phyloP scores from a whole-genome alignment of 2,113 vertebrate species.

The Conger conger region DNA sequence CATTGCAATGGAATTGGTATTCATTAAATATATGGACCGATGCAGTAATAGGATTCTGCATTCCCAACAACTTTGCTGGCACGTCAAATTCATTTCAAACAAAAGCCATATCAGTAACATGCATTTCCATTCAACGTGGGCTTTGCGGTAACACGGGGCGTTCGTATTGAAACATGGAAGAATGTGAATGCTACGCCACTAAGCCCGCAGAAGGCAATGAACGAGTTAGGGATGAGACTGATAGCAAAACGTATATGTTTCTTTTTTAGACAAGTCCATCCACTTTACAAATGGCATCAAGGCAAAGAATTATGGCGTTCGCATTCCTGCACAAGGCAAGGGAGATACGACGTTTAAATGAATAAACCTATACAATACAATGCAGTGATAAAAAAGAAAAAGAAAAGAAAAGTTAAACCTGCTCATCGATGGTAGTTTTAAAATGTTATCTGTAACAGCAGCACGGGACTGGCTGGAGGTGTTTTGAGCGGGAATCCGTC shows the following conservation, averaged over 20 bases:
- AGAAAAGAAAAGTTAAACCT: constrained; percentile 51
- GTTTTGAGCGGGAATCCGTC: constrained; percentile 25
- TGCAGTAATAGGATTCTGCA: neutral
- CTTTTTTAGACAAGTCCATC: constrained; percentile 24
- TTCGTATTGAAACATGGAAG: neutral
- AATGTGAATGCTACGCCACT: neutral
- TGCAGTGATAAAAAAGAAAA: constrained; percentile 34
- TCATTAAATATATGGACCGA: neutral
- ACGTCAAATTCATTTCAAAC: neutral
- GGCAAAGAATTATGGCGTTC: constrained; percentile 43
- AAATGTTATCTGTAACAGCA: constrained; percentile 32
- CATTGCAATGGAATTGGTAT: neutral
- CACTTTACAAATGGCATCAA: constrained; percentile 37
- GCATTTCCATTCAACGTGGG: neutral
- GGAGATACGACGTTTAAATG: constrained; percentile 54
- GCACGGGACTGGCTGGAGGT: constrained; percentile 32
- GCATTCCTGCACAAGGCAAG: constrained; percentile 40
- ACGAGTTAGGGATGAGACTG: constrained; percentile 33
- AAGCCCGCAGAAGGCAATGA: constrained; percentile 31
- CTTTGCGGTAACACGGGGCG: neutral
- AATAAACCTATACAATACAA: constrained; percentile 60
- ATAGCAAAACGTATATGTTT: constrained; percentile 27
- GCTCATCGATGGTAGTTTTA: constrained; percentile 53
- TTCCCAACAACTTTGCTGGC: neutral
- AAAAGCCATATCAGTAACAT: neutral